Evolutionary conservation across 2,113 vertebrate species (phyloP).

Genomic region (Cnemophilus loriae): DNA sequence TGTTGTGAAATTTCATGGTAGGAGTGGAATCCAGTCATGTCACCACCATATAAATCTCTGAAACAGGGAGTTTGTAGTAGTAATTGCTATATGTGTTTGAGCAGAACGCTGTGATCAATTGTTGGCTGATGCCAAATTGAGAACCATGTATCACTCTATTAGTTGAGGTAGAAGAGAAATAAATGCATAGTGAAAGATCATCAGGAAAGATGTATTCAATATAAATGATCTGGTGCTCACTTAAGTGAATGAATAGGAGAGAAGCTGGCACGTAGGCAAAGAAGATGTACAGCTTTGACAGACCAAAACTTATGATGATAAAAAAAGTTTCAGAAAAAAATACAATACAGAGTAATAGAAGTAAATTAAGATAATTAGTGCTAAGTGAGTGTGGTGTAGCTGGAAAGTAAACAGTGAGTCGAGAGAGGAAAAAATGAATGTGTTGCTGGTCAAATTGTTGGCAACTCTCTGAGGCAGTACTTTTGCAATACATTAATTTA

Average conservation of each 20-base stretch:
- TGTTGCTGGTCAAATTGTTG: constrained; percentile 18
- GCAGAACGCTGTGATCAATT: background rate
- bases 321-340: background rate
- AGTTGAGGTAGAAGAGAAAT: background rate
- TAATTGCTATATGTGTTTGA: background rate
- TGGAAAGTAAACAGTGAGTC: constrained; percentile 21
- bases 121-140: constrained; percentile 28
- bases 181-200: constrained; percentile 5
- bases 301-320: background rate
- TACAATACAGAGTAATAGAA: background rate
- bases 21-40: constrained; percentile 29
- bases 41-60: constrained; percentile 29
- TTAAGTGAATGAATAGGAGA: background rate
- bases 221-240: constrained; percentile 20
- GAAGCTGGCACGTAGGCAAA: background rate
- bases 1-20: constrained; percentile 29
- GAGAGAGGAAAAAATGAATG: constrained; percentile 20
- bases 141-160: constrained; percentile 31
- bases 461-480: constrained; percentile 9
- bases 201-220: constrained; percentile 29
- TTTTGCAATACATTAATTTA: constrained; percentile 48
- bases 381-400: background rate
- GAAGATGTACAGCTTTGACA: background rate
- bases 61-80: background rate
- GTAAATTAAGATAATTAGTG: constrained; percentile 9